Evolutionary conservation across 2,113 vertebrate genomes (phyloP).

Genomic region (Aspidoscelis tigris): DNA sequence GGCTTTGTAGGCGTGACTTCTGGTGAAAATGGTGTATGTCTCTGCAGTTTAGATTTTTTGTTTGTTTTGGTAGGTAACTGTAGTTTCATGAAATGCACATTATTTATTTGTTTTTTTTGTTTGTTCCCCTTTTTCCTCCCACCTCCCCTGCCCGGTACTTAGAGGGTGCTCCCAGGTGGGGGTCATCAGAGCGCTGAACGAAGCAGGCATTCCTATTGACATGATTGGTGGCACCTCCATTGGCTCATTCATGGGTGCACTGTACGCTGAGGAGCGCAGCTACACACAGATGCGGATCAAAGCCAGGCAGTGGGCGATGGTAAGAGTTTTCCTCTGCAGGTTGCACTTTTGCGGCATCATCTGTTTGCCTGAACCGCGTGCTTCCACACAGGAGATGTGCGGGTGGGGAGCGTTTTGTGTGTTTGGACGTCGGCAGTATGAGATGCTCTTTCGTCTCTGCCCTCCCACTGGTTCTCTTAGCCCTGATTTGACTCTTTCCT

Average conservation of each 20-base stretch:
- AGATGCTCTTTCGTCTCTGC: no score
- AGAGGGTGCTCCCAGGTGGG: constrained; percentile 94
- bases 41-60: no score
- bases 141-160: neutral
- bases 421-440: no score
- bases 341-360: neutral
- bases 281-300: constrained; percentile 87
- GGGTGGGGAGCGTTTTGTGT: no score
- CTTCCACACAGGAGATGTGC: neutral
- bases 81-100: neutral
- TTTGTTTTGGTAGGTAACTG: neutral
- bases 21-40: neutral
- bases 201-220: constrained; percentile 89
- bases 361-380: neutral
- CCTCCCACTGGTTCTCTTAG: no score
- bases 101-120: neutral
- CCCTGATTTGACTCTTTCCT: no score
- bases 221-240: constrained; percentile 93
- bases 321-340: constrained; percentile 60
- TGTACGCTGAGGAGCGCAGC: constrained; percentile 91
- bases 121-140: neutral
- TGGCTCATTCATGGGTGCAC: constrained; percentile 89
- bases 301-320: constrained; percentile 92
- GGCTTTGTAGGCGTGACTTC: neutral
- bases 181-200: constrained; percentile 85